Base-by-base conservation (phyloP, 2,797 vertebrate species). In the Pangasius larnaudii region DNA sequence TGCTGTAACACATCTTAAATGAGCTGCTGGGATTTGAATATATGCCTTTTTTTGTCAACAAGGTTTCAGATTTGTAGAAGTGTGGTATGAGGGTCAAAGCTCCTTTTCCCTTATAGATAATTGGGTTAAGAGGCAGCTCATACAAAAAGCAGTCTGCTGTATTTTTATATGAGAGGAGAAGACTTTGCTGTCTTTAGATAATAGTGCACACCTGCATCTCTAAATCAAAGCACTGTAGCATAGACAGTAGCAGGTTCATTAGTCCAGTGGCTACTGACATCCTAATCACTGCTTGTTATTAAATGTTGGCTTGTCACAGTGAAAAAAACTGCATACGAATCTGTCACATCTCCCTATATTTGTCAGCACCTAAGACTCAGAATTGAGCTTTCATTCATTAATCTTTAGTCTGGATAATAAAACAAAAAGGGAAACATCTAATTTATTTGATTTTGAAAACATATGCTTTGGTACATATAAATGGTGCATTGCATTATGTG, bases 1-100 rank as follows among this genome's bases (percentile, higher is more conserved):
- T 58, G 58, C 80, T 72, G 89, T 30, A 74, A 74, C 72, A 77
- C 74, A 77, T 79, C 30, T 86, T 30, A 86, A 90, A 86, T 58
- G 72, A 80, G 59, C 69, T 78, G 24, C 75, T 59, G 65, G 74
- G 75, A 82, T 81, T 63, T 85, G 61, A 77, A 53, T 46, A 71
- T 80, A 39, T 79, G 11, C 4, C n/a, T 30, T 80, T 80, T 78
- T 78, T 79, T 36, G 14, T 77, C 46, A 36, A 56, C 51, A 80
- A 46, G 22, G 11, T 85, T 79, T 88, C 11, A 46, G 16, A 82
- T 71, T 82, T 80, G 53, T 77, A 24, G 27, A 46, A 22, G 9
- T 33, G 18, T 51, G 24, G 58, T 30, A 24, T 8, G 46, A 79
- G 59, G 18, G 74, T 36, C 27, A 61, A 63, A 56, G 33, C 61